A percentile compares a stretch with the other conserved stretches of the same genome.
Conservation (phyloP, 2,797 vertebrate genomes). For the Hypotaenidia okinawae region DNA sequence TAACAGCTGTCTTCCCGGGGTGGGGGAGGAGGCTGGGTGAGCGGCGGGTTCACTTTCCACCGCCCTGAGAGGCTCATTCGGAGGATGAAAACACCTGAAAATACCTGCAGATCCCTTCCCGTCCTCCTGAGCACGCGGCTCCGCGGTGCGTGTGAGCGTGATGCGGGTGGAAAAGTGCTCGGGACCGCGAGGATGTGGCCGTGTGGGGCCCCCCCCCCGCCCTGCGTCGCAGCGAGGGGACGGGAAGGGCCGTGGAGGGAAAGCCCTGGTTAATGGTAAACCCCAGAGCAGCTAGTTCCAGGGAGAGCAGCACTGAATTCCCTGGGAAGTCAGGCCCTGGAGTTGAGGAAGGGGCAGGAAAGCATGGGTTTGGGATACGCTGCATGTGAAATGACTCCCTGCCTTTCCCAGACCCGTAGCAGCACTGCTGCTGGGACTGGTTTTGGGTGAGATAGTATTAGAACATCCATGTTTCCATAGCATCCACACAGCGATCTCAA, state of each 20-base stretch:
- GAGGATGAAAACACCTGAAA: neutral
- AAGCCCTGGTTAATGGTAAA: neutral
- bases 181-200: neutral
- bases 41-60: neutral
- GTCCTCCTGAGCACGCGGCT: neutral
- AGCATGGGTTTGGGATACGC: accelerated
- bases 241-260: neutral
- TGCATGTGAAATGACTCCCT: neutral
- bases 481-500: neutral
- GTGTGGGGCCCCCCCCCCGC: neutral
- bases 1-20: constrained; percentile 10
- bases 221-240: neutral
- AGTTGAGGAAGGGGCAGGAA: neutral
- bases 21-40: neutral
- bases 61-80: neutral
- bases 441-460: neutral
- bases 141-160: accelerated
- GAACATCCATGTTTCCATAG: neutral
- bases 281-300: neutral
- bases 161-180: neutral
- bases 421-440: neutral
- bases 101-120: neutral
- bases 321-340: neutral
- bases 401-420: neutral
- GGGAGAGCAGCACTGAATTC: neutral